A percentile compares a stretch with the other conserved stretches of the same genome.
These are phyloP conservation scores for Gallinago nigripennis DNA, from an alignment of 2,797 vertebrate species.

Conservation along the genomic window DNA sequence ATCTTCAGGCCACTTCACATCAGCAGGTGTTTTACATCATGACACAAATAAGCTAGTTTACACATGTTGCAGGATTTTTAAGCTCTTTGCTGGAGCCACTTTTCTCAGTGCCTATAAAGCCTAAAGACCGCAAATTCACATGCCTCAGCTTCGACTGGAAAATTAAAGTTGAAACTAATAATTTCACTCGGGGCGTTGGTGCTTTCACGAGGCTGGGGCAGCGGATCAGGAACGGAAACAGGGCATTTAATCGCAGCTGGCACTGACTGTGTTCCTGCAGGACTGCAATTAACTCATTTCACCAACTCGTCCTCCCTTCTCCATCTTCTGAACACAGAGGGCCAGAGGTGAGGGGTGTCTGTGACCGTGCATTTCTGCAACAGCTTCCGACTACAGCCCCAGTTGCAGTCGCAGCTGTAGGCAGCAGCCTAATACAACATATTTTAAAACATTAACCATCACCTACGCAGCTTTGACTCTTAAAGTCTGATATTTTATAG, in stretches of 20 bases:
- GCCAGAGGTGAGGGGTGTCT: neutral
- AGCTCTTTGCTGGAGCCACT: neutral
- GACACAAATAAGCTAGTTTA: conserved; percentile 16
- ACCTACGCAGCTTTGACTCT: neutral
- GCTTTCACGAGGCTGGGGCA: neutral
- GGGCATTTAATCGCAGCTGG: neutral
- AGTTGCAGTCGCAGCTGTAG: neutral
- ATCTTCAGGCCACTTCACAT: conserved; percentile 17
- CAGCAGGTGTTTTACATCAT: conserved; percentile 26
- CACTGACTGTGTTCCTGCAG: neutral
- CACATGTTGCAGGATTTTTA: neutral
- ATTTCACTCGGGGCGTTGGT: neutral
- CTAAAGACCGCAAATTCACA: neutral
- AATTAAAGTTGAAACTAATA: neutral
- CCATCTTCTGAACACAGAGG: neutral
- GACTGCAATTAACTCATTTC: neutral
- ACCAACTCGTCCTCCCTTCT: neutral
- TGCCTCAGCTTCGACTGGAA: neutral
- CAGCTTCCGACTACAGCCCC: neutral
- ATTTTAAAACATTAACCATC: neutral
- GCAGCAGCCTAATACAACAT: neutral
- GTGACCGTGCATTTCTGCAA: neutral
- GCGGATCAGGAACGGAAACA: neutral
- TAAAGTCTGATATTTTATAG: neutral
- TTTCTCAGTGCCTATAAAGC: neutral